Conservation (phyloP, 2,113 vertebrate genomes). For the Calypte anna region DNA sequence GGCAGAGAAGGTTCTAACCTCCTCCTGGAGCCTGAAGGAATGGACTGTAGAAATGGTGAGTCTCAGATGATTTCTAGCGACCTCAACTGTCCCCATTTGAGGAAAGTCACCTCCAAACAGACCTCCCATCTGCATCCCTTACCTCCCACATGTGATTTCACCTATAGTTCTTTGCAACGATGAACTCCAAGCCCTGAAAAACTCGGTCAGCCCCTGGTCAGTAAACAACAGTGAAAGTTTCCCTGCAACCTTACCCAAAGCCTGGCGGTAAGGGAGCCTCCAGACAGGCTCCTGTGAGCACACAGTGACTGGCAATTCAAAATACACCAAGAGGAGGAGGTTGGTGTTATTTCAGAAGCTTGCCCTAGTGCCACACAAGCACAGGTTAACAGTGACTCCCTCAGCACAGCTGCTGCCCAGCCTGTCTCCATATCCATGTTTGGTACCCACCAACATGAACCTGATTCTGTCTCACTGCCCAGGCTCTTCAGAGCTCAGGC, state of each 20-base stretch:
- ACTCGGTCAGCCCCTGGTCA: not conserved
- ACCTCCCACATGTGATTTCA: not conserved
- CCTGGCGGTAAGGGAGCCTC: not conserved
- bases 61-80: not conserved
- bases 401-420: not conserved
- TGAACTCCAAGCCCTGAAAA: not conserved
- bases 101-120: not conserved
- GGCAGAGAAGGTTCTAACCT: not conserved
- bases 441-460: not conserved
- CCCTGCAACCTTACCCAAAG: not conserved
- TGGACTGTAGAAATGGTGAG: not conserved
- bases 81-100: not conserved
- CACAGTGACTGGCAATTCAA: not conserved
- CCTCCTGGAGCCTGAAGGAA: not conserved
- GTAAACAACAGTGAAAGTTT: not conserved
- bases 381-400: accelerated
- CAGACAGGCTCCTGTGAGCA: accelerated
- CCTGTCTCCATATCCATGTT: accelerated
- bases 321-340: not conserved
- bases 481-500: not conserved
- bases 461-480: not conserved
- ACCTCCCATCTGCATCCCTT: not conserved
- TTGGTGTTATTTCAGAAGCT: not conserved
- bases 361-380: no score
- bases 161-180: not conserved